Evolutionary conservation across 2,888 invertebrate species (phyloP), one percentile per base, ranked within the genome.

Genomic region (Plagodis pulveraria): DNA sequence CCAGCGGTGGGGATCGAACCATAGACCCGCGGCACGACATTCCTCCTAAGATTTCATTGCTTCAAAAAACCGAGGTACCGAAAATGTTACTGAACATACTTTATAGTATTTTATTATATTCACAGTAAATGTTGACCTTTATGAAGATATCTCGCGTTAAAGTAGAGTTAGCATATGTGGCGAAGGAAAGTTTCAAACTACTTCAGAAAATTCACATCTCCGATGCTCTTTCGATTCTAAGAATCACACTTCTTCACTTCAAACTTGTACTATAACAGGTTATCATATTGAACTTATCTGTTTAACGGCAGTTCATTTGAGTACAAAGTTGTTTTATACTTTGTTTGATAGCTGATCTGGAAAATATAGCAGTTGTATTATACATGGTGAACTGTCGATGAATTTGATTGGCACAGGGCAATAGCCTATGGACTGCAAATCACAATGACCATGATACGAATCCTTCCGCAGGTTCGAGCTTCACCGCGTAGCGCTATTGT

Each of bases 141-240:
- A 62, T 61, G 51, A 47, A 67, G 59, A 63, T 63, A 60, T 69
- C 47, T 36, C 32, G n/a, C 59, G 62, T 71, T 60, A 65, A 51
- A 70, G 62, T 69, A 62, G 58, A 72, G 66, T 74, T 70, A 68
- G 67, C 71, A 64, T 74, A 72, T 72, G 72, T 63, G 70, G 69
- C 51, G 55, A 62, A 58, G 50, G 62, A 71, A 73, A 73, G 66
- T 73, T 69, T 51, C 52, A 47, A 76, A 75, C 62, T 64, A 67
- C 72, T 73, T 77, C 70, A 65, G 69, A 71, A 71, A 69, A 71
- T 67, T 70, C 70, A 57, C 64, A 67, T 69, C 66, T 66, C 54
- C 62, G 57, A 67, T 53, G 60, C 67, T 66, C 67, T 63, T 73
- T 66, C 61, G 58, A 67, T 67, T 71, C 63, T 50, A 63, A 62